Evolutionary conservation across 2,113 vertebrate species (phyloP).

Genomic region (Dipodomys merriami): DNA sequence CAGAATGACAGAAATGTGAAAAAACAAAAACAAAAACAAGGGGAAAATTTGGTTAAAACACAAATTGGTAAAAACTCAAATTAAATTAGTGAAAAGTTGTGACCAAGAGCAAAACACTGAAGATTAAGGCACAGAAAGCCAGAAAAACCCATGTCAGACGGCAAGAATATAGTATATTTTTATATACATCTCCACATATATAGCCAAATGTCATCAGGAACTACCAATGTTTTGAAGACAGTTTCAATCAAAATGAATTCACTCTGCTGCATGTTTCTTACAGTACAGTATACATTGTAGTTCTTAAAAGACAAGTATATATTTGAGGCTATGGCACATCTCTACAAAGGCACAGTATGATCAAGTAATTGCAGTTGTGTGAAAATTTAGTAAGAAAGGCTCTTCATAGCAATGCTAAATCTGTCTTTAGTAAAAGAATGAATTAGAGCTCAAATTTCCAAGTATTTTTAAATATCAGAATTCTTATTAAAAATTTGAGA

Average conservation of each 20-base stretch:
- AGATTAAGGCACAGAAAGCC: conserved; percentile 92
- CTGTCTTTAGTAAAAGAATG: conserved; percentile 17
- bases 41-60: conserved; percentile 78
- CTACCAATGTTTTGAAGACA: conserved; percentile 69
- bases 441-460: conserved; percentile 21
- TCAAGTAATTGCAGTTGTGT: conserved; percentile 7
- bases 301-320: conserved; percentile 69
- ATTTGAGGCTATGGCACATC: conserved; percentile 51
- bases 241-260: conserved; percentile 72
- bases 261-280: conserved; percentile 92
- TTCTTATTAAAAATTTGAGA: conserved; percentile 45
- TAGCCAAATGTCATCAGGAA: conserved; percentile 68
- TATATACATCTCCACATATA: conserved; percentile 70
- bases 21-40: conserved; percentile 34
- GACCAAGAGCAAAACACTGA: conserved; percentile 86
- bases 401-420: conserved; percentile 40
- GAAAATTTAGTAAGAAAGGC: conserved; percentile 36
- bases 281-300: conserved; percentile 64
- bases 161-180: conserved; percentile 85
- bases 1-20: conserved; percentile 86
- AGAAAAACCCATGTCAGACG: conserved; percentile 98
- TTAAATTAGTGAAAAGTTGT: conserved; percentile 76
- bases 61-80: conserved; percentile 83
- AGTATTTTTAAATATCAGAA: conserved; percentile 50
- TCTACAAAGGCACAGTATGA: conserved; percentile 55